A percentile compares a stretch with the other conserved stretches of the same genome.
Conservation (phyloP, 2,113 vertebrate genomes). For the Leptobrachium ailaonicum region DNA sequence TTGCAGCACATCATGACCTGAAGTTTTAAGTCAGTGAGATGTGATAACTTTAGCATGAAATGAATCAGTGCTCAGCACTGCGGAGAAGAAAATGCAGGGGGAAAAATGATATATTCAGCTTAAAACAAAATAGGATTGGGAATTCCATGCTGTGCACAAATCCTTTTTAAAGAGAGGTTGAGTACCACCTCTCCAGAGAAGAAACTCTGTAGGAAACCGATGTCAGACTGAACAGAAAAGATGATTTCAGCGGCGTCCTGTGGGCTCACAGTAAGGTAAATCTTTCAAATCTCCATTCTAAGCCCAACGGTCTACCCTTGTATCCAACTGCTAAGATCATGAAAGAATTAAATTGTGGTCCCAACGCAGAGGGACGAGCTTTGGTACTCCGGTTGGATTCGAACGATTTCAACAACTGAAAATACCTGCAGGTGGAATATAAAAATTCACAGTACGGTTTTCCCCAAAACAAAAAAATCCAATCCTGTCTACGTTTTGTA, state of each 20-base stretch:
- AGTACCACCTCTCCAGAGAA: slow-evolving; percentile 22
- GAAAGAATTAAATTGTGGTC: slow-evolving; percentile 25
- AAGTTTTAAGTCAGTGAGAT: slow-evolving; percentile 24
- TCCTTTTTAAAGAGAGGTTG: slow-evolving; percentile 27
- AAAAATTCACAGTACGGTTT: slow-evolving; percentile 4
- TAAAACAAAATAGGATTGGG: slow-evolving; percentile 35
- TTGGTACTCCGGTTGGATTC: neutral
- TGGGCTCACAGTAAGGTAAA: slow-evolving; percentile 33
- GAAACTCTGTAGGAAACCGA: slow-evolving; percentile 30
- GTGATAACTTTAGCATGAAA: slow-evolving; percentile 13
- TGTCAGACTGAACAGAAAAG: slow-evolving; percentile 24
- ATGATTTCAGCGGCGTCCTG: slow-evolving; percentile 30
- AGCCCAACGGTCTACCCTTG: slow-evolving; percentile 25
- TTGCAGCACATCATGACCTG: neutral
- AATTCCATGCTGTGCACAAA: slow-evolving; percentile 18
- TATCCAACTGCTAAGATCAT: slow-evolving; percentile 34
- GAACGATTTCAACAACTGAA: neutral
- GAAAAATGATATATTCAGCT: slow-evolving; percentile 22
- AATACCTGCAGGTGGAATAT: neutral
- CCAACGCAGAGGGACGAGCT: neutral
- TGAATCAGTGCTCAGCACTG: slow-evolving; percentile 3
- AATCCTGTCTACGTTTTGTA: neutral
- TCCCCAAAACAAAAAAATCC: neutral
- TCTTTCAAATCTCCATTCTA: slow-evolving; percentile 28
- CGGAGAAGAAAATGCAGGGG: neutral